A percentile compares a stretch with the other conserved stretches of the same genome.
phyloP scores from a whole-genome alignment of 2,797 vertebrate species.

The Alosa sapidissima region DNA sequence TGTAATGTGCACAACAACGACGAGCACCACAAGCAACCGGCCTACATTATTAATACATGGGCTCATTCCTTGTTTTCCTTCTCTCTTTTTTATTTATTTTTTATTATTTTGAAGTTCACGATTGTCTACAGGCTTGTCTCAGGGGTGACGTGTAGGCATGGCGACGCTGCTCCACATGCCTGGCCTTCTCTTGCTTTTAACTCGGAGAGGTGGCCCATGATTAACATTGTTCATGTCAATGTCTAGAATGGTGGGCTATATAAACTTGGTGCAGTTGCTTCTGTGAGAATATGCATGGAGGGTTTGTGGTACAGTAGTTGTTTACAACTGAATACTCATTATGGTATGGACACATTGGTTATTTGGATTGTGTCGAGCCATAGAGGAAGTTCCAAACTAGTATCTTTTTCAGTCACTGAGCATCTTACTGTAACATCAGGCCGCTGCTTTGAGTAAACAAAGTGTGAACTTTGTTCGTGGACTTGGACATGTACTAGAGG shows the following conservation, averaged over 20 bases:
- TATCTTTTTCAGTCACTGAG: neutral
- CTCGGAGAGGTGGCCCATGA: neutral
- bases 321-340: neutral
- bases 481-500: constrained; percentile 33
- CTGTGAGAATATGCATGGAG: neutral
- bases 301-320: neutral
- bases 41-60: constrained; percentile 58
- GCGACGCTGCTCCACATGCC: neutral
- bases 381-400: neutral
- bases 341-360: neutral
- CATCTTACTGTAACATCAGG: neutral
- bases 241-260: neutral
- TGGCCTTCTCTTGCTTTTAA: neutral
- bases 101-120: constrained; percentile 46
- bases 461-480: constrained; percentile 53
- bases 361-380: neutral
- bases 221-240: neutral
- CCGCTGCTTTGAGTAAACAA: constrained; percentile 39
- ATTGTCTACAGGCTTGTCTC: constrained; percentile 31
- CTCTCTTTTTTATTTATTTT: neutral
- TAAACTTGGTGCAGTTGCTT: neutral
- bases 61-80: constrained; percentile 35
- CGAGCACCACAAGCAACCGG: neutral
- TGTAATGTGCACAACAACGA: constrained; percentile 49
- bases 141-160: neutral